These are phyloP conservation scores for Anoncus sp. DNA, from an alignment of 2,888 invertebrate genomes.

Conservation along the genomic window DNA sequence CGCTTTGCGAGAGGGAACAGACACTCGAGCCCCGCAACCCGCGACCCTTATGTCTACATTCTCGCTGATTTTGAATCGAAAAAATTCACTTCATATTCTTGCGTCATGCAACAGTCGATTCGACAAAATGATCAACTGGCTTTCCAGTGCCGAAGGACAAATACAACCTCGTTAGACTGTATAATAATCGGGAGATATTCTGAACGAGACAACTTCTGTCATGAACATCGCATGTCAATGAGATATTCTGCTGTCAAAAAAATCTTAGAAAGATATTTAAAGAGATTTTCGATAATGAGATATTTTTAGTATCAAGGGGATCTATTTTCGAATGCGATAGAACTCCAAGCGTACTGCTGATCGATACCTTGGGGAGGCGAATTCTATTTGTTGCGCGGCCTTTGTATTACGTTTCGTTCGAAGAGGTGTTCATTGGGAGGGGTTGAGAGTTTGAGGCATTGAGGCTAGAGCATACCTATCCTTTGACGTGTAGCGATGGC, in stretches of 20 bases:
- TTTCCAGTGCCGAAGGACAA: slow-evolving; percentile 6
- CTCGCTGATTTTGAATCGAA: slow-evolving; percentile 36
- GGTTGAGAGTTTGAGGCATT: slow-evolving; percentile 16
- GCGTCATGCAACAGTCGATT: slow-evolving; percentile 39
- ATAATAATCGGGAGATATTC: not conserved
- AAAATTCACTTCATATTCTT: slow-evolving; percentile 36
- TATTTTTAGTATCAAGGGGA: not conserved
- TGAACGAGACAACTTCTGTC: not conserved
- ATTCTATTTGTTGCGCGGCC: slow-evolving; percentile 2
- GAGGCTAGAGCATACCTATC: slow-evolving; percentile 37
- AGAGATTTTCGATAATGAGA: not conserved
- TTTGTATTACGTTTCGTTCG: slow-evolving; percentile 23
- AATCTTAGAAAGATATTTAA: no score
- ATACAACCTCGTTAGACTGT: not conserved
- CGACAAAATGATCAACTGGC: no score
- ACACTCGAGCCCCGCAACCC: slow-evolving; percentile 7
- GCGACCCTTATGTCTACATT: not conserved
- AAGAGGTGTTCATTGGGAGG: slow-evolving; percentile 15
- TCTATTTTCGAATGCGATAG: not conserved
- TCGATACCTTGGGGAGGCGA: not conserved
- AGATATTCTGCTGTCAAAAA: no score
- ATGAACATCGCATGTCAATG: no score
- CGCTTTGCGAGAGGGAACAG: slow-evolving; percentile 4
- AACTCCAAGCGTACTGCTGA: not conserved
- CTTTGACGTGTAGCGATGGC: slow-evolving; percentile 49